phyloP scores from a whole-genome alignment of 2,888 invertebrate genomes.

The Drosophila cognata region DNA sequence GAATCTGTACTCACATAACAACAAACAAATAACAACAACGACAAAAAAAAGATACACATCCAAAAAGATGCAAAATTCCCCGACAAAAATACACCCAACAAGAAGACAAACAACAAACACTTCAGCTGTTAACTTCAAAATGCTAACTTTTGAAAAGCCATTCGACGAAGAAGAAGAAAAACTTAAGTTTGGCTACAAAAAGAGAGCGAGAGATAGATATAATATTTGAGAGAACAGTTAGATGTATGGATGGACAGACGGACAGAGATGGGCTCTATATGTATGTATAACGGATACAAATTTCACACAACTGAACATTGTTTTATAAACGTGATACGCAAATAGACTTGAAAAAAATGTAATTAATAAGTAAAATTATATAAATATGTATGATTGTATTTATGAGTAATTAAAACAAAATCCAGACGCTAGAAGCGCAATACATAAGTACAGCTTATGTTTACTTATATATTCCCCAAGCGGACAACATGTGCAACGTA shows the following conservation, averaged over 20 bases:
- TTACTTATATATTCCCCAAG: constrained; percentile 71
- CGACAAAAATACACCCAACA: constrained; percentile 46
- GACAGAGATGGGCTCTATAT: constrained; percentile 53
- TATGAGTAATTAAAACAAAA: constrained; percentile 70
- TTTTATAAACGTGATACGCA: constrained; percentile 79
- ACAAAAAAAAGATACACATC: constrained; percentile 40
- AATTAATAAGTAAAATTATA: constrained; percentile 78
- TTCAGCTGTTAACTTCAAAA: constrained; percentile 64
- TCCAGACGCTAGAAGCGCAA: constrained; percentile 75
- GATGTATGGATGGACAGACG: neutral
- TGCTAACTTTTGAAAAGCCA: constrained; percentile 66
- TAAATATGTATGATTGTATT: constrained; percentile 67
- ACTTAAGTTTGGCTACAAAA: constrained; percentile 49
- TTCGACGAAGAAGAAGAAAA: constrained; percentile 42
- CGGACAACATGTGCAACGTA: constrained; percentile 78
- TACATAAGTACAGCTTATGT: constrained; percentile 77
- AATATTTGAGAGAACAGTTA: constrained; percentile 32
- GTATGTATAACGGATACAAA: constrained; percentile 64
- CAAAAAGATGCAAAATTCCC: constrained; percentile 77
- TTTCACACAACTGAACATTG: constrained; percentile 80
- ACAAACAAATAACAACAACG: constrained; percentile 46
- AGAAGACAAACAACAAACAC: constrained; percentile 32
- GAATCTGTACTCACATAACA: constrained; percentile 42
- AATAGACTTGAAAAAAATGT: constrained; percentile 80
- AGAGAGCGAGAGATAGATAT: constrained; percentile 35